Conservation (phyloP, 1,140 invertebrate genomes). For the Calliphora vicina region DNA sequence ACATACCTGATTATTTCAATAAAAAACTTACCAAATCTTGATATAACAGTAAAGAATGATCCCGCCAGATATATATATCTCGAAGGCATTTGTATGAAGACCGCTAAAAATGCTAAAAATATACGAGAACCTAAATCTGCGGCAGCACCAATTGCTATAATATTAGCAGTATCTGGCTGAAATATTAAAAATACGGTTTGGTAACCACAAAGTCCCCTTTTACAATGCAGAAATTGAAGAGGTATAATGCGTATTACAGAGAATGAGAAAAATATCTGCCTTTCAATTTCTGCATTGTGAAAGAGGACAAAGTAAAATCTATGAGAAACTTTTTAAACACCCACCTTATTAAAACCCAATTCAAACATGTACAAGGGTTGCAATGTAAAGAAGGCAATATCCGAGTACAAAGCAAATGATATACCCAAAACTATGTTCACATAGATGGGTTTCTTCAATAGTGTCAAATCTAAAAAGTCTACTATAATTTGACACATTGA, state of each 20-base stretch:
- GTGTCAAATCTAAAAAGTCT: slow-evolving; percentile 68
- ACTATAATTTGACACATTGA: slow-evolving; percentile 62
- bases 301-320: no score
- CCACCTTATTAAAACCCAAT: slow-evolving; percentile 64
- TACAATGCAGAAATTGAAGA: no score
- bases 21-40: slow-evolving; percentile 65
- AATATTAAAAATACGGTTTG: neutral
- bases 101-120: slow-evolving; percentile 64
- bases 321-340: no score
- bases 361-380: slow-evolving; percentile 67
- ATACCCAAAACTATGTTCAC: slow-evolving; percentile 70
- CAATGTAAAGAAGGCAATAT: slow-evolving; percentile 71
- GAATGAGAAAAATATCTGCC: no score
- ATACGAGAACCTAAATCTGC: slow-evolving; percentile 67
- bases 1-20: no score
- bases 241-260: no score
- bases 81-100: slow-evolving; percentile 64
- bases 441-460: slow-evolving; percentile 68
- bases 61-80: slow-evolving; percentile 67
- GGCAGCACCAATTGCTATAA: slow-evolving; percentile 67
- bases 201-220: no score
- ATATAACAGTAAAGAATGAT: slow-evolving; percentile 64
- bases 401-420: slow-evolving; percentile 67
- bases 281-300: no score
- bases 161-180: slow-evolving; percentile 65